Evolutionary conservation across 2,113 vertebrate species (phyloP), one percentile per base, ranked within the genome.

Genomic region (Acrocephalus kingi): DNA sequence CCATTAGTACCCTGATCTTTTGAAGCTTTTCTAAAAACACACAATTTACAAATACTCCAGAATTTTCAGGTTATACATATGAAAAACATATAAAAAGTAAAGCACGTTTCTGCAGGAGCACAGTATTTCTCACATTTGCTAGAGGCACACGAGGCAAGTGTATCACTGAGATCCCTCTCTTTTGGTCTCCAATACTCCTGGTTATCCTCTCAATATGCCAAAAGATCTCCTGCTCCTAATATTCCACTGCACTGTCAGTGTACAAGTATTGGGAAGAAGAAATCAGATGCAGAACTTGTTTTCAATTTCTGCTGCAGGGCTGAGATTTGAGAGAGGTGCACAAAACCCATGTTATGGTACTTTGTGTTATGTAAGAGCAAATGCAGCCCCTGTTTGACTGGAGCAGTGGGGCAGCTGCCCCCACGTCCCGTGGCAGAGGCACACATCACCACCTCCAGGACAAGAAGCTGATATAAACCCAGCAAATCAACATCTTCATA

Each of bases 161-260:
- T 49, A 46, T 58, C 15, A 46, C 59, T 0, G 0, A 37, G 25
- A 22, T 77, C 46, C 21, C 28, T 58, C 46, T 62, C 11, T 64
- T 72, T 80, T n/a, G n/a, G 16, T 73, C 30, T 72, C 39, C 46
- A 46, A 2, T 30, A 72, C 6, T 43, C 31, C 22, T 33, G 56
- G 15, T 7, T 80, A 54, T 86, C 22, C 19, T 20, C 11, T 83
- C 8, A 15, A 24, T 39, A 27, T 35, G 25, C 19, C 51, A 80
- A 84, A 80, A 33, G 5, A 15, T 84, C 46, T 84, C 11, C 49
- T 58, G 20, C 31, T 76, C 63, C 55, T 66, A 30, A 75, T 37
- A 74, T 87, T 59, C 33, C 54, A 17, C 16, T 35, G 15, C 10
- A 31, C 3, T 45, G 35, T 46, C 31, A 27, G 28, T 7, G 22